Evolutionary conservation across 2,113 vertebrate genomes (phyloP), one percentile per base, ranked within the genome.

Genomic region (Hassar affinis): DNA sequence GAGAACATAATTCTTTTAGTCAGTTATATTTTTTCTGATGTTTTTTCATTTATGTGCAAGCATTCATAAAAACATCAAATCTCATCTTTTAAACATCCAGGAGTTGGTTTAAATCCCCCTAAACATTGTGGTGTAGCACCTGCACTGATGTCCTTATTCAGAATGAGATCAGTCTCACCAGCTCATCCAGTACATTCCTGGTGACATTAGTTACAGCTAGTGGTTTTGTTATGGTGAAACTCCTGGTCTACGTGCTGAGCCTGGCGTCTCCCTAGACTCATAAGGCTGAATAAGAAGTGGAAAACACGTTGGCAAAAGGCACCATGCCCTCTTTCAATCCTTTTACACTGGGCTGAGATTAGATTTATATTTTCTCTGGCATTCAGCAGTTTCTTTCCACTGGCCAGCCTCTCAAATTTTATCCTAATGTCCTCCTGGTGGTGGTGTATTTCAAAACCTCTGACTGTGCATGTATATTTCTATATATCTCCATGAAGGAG

Each of bases 221-320:
- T 71, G 66, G 80, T 83, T 83, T 72, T 71, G 35, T 56, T 57
- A 49, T 66, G 71, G 64, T n/a, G 11, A 79, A 83, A 45, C 54
- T 59, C 47, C 49, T n/a, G 7, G 38, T 61, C 68, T 85, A 85
- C 83, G 84, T 85, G 86, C 59, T 15, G n/a, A 9, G 14, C 30
- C 4, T 7, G 2, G 12, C 30, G 33, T 79, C 59, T 3, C 25
- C 35, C 35, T 61, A 47, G 22, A 22, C 47, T 64, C 45, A 80
- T 59, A 71, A 56, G 45, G 74, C 15, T 45, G 74, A 78, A 9
- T 27, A 51, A 54, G 33, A 51, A n/a, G 22, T 71, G 79, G 33
- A 77, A 66, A 78, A 42, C n/a, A 22, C 35, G 35, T 22, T 17
- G 54, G 68, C n/a, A 47, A 61, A 82, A 52, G 1, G 33, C n/a